Base-by-base conservation (phyloP, 2,113 vertebrate genomes). In the Percopsis transmontana region DNA sequence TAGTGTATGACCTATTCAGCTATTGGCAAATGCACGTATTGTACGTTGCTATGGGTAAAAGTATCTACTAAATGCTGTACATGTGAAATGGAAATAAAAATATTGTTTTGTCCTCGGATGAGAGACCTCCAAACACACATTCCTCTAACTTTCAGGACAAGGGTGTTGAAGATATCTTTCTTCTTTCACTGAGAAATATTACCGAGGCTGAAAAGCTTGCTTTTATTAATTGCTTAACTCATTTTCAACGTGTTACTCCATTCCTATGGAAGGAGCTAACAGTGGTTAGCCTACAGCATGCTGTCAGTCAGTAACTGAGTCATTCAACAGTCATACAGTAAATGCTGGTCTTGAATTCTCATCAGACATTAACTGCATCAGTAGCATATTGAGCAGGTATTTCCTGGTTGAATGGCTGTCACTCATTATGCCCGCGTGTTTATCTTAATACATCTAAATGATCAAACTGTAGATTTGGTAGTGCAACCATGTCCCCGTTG, bases 361-460 rank as follows among this genome's bases (percentile, higher is more conserved):
- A 87, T 90, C 72, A 85, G 86, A 64, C 81, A 92, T 92, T 91
- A 92, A 91, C 88, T 39, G 55, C 74, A 78, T 84, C 78, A 64
- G 83, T 69, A 48, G 73, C 48, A 59, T 76, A 60, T 75, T 74
- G 82, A 81, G 70, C 62, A 33, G 45, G 27, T 19, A 0, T 2
- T 82, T 86, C 39, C 27, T 62, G 72, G 18, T 71, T 70, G 66
- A 76, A 81, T 58, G 82, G 68, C 79, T 81, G 81, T 91, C 89
- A 91, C 87, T 90, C 50, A 90, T 91, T 92, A 53, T 72, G 80
- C 65, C 55, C 2, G 62, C 59, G 55, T 88, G 87, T 90, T 89
- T 87, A 58, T 80, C 80, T 88, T 89, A 82, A 85, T 87, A 77
- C 64, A 52, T 52, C 57, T 82, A 67, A 82, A 79, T 42, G 54